A percentile compares a stretch with the other conserved stretches of the same genome.
phyloP scores from a whole-genome alignment of 2,113 vertebrate species.

The Rhinogobius similis region DNA sequence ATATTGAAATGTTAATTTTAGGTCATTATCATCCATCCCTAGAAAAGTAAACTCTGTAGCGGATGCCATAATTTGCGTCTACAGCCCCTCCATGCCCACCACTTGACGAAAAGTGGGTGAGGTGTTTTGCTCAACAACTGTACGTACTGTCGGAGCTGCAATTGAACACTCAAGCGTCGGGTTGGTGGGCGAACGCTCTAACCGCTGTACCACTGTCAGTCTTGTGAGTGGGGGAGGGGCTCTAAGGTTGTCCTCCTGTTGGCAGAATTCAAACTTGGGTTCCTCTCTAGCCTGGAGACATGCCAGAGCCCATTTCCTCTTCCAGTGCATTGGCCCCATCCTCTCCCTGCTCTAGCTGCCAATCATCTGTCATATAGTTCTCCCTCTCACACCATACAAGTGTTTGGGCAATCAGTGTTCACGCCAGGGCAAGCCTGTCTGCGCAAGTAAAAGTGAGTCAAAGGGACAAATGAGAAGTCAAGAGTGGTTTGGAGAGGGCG shows the following conservation, averaged over 20 bases:
- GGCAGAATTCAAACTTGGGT: slow-evolving; percentile 65
- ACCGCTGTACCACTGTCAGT: not conserved
- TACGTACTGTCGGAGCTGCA: not conserved
- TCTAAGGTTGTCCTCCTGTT: not conserved
- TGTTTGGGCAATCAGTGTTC: slow-evolving; percentile 24
- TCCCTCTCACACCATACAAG: slow-evolving; percentile 38
- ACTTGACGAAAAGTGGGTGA: no score
- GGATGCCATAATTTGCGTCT: no score
- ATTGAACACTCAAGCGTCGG: not conserved
- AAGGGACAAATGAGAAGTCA: slow-evolving; percentile 53
- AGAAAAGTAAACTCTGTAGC: no score
- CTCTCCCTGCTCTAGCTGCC: slow-evolving; percentile 52
- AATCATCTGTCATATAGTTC: slow-evolving; percentile 71
- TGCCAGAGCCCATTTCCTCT: slow-evolving; percentile 66
- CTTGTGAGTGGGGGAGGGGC: not conserved
- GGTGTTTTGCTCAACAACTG: no score
- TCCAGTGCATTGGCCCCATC: slow-evolving; percentile 16
- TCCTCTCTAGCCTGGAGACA: slow-evolving; percentile 60
- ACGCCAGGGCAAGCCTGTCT: slow-evolving; percentile 41
- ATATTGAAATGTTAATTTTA: no score
- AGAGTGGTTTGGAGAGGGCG: slow-evolving; percentile 23
- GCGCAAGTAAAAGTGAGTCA: slow-evolving; percentile 14
- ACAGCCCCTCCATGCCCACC: no score
- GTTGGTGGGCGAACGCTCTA: not conserved
- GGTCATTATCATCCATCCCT: no score